Evolutionary conservation across 2,888 invertebrate genomes (phyloP).

Genomic region (Agriopis leucophaearia): DNA sequence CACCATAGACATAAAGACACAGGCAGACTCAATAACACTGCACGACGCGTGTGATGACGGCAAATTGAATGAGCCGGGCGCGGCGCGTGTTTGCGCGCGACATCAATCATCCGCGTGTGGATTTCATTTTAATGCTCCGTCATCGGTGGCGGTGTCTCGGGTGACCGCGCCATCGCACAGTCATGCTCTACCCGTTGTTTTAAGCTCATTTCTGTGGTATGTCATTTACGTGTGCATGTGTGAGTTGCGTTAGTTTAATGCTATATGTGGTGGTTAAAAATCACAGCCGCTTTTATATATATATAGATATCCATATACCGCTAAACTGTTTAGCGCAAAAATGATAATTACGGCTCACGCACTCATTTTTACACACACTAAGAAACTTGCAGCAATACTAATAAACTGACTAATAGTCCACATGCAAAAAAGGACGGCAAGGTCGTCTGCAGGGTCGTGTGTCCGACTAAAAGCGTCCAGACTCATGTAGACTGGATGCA

Average conservation of each 20-base stretch:
- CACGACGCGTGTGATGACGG: slow-evolving; percentile 56
- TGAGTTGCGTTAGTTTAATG: neutral
- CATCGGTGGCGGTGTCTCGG: slow-evolving; percentile 75
- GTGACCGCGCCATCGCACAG: slow-evolving; percentile 69
- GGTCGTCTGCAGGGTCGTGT: too few species aligned
- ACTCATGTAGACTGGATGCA: too few species aligned
- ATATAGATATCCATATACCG: too few species aligned
- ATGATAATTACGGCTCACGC: too few species aligned
- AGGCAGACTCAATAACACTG: slow-evolving; percentile 21
- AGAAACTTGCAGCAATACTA: too few species aligned
- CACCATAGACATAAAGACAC: slow-evolving; percentile 6
- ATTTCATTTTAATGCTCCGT: slow-evolving; percentile 85
- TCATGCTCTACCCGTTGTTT: slow-evolving; percentile 65
- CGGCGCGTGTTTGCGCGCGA: slow-evolving; percentile 77
- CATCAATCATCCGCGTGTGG: slow-evolving; percentile 84
- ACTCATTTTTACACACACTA: too few species aligned
- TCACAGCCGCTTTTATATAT: too few species aligned
- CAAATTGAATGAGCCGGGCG: slow-evolving; percentile 81
- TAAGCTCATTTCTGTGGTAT: slow-evolving; percentile 11
- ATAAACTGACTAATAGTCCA: too few species aligned
- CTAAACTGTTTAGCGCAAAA: too few species aligned
- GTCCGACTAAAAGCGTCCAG: too few species aligned
- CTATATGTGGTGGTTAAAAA: too few species aligned
- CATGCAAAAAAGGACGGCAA: too few species aligned
- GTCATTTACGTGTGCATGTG: neutral